Evolutionary conservation across 2,888 invertebrate species (phyloP).

Genomic region (Phaonia tiefii): DNA sequence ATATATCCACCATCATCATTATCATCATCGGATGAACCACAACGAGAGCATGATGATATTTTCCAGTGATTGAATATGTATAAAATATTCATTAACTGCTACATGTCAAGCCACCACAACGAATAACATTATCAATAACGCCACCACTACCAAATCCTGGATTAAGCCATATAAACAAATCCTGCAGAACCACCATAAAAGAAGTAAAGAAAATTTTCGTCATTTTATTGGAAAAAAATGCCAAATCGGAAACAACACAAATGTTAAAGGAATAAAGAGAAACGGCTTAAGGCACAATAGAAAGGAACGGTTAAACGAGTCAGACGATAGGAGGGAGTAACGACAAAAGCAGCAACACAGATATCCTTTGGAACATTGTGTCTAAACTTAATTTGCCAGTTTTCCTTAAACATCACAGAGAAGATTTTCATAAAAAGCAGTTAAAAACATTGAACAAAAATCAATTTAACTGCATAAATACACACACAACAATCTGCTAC

Average conservation of each 20-base stretch:
- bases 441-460: neutral
- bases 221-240: too few relatives aligned
- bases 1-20: neutral
- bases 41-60: slow-evolving; percentile 3
- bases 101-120: neutral
- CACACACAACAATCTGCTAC: neutral
- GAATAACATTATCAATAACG: neutral
- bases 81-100: slow-evolving; percentile 30
- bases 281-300: neutral
- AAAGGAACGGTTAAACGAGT: neutral
- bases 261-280: too few relatives aligned
- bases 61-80: neutral
- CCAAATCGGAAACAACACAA: too few relatives aligned
- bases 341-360: neutral
- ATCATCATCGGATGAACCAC: neutral
- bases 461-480: neutral
- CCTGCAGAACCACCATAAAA: too few relatives aligned
- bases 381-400: slow-evolving; percentile 39
- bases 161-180: neutral
- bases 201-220: too few relatives aligned
- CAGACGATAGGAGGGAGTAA: too few relatives aligned
- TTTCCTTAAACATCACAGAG: neutral
- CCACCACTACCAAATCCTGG: neutral
- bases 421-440: neutral
- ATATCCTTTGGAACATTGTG: neutral